phyloP scores from a whole-genome alignment of 2,797 vertebrate species.

The Acanthis flammea region DNA sequence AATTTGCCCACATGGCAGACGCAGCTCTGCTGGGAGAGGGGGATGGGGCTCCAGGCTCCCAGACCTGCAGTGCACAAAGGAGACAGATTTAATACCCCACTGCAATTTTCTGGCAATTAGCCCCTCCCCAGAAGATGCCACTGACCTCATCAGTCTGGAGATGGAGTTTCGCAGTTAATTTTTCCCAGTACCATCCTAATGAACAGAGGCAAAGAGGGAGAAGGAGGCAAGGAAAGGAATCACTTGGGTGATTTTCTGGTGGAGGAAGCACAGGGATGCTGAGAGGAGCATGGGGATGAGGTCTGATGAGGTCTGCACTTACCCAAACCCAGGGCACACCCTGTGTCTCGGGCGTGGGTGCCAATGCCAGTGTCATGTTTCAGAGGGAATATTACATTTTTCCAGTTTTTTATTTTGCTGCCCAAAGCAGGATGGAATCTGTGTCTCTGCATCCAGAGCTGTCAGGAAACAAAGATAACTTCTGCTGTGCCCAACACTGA shows the following conservation, averaged over 20 bases:
- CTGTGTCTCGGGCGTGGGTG: fast-evolving
- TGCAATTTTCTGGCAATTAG: constrained; percentile 42
- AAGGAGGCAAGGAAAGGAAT: not conserved
- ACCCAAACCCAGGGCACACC: not conserved
- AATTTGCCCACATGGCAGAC: not conserved
- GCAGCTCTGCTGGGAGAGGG: not conserved
- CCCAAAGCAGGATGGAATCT: not conserved
- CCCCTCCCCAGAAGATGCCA: constrained; percentile 22
- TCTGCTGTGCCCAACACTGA: fast-evolving
- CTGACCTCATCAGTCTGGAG: not conserved
- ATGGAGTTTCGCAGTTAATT: not conserved
- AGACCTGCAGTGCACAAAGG: not conserved
- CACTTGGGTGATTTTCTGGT: not conserved
- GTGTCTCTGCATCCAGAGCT: not conserved
- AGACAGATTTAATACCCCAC: not conserved
- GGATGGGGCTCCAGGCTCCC: not conserved
- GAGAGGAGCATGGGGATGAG: not conserved
- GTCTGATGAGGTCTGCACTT: not conserved
- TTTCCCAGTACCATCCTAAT: not conserved
- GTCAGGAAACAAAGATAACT: not conserved
- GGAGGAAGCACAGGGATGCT: not conserved
- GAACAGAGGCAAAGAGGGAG: not conserved
- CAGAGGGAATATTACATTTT: not conserved
- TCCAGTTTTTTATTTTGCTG: not conserved
- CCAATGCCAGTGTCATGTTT: fast-evolving